Evolutionary conservation across 2,888 invertebrate genomes (phyloP), one percentile per base, ranked within the genome.

Genomic region (Stenchaetothrips biformis): DNA sequence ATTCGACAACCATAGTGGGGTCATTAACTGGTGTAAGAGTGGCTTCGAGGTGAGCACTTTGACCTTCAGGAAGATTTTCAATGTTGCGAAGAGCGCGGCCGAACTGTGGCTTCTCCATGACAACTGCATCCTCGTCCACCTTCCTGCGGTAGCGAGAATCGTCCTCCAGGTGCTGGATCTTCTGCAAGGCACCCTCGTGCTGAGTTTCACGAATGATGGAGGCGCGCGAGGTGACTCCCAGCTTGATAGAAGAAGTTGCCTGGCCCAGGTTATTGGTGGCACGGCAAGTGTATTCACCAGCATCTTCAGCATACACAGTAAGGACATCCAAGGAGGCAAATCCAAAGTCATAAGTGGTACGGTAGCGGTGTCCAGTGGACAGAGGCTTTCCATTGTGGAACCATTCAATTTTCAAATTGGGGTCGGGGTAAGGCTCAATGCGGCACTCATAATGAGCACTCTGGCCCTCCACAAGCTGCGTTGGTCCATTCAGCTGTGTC

Each of bases 1-100:
- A 99, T 88, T 99, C 98, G 13, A 99, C 97, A 83, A 93, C 93
- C 98, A 99, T 98, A 11, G 97, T 97, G 7, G 99, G 97, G 87
- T 99, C 99, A 85, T 98, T 98, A 62, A 98, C 95, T 0, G 99
- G 99, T 0, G 97, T 96, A 53, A 99, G 89, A 7, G 97, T 97
- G 0, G 97, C 97, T 88, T 98, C 98, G 84, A 98, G 89, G 87
- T 98, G 98, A 81, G 96, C 94, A 80, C 94, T 94, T 82, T 91
- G 90, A 37, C 97, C 97, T 88, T 98, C 98, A 16, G 93, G 90
- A 21, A 95, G 90, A 84, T 94, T 93, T 83, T 93, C 95, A 80
- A 92, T 89, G 85, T 94, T 95, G 85, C 95, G 95, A 83, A 98
- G 88, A 9, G 96, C 95, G 84, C 95, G 91, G 80, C 95, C 95